Base-by-base conservation (phyloP, 2,113 vertebrate species). In the Xenus cinereus region DNA sequence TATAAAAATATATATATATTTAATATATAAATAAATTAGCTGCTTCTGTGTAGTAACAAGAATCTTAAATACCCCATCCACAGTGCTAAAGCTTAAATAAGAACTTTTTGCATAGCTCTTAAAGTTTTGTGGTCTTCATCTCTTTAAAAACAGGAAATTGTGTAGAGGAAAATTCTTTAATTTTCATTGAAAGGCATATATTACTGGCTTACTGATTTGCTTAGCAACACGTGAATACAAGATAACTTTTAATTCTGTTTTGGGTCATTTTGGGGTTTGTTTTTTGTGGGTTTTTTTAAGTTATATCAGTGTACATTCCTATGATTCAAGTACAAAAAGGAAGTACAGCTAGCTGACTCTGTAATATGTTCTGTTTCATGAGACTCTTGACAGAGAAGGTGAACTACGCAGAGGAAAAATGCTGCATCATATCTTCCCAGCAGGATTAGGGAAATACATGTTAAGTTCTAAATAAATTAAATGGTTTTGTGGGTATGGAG, bases 181-280 rank as follows among this genome's bases (percentile, higher is more conserved):
- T 67, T 89, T 84, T 63, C 3, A 1, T 56, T 83, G 19, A 51
- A 75, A 46, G 3, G 2, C 4, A 17, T 10, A 10, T 24, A 48
- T 71, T 74, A 17, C 3, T 1, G 4, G 0, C 6, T 73, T 73
- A 64, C 5, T 48, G 20, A 72, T 71, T 72, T 92, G 48, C 56
- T 74, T 37, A 67, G 16, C 10, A 59, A 11, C 3, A 33, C 19
- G 6, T 62, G 37, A 76, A 50, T 19, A 14, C 5, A 50, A 59
- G 2, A 33, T 16, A 14, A 56, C 30, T 46, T 76, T 83, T 33
- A 56, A 45, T 45, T 84, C 32, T 68, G 2, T 14, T 45, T 78
- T 43, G 8, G 4, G 4, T 64, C 5, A 1, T 3, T 2, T 13
- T 22, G 0, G 11, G 14, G 5, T 3, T 20, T 18, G 6, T 3